Evolutionary conservation across 30 jellyfish, hydroid and myxozoan species (phyloP).

Genomic region (Hydra vulgaris): DNA sequence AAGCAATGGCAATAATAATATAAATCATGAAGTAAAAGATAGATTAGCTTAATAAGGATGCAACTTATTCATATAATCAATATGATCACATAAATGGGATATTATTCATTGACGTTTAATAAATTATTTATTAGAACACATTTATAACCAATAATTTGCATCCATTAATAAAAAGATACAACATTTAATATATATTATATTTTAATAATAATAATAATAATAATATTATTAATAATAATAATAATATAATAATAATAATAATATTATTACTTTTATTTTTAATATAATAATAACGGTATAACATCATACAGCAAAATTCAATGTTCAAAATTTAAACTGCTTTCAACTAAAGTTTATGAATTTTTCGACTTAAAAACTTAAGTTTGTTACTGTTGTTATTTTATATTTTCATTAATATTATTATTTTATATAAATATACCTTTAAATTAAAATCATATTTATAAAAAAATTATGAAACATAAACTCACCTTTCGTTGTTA

Average conservation of each 20-base stretch:
- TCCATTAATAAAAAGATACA: neutral
- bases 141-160: neutral
- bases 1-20: neutral
- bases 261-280: neutral
- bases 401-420: neutral
- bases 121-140: neutral
- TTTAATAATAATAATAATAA: no score
- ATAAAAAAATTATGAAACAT: neutral
- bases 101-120: neutral
- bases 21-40: neutral
- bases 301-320: neutral
- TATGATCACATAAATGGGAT: neutral
- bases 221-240: no score
- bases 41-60: neutral
- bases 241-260: no score
- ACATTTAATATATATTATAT: neutral
- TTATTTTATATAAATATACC: neutral
- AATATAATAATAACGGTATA: neutral
- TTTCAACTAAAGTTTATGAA: neutral
- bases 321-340: no score
- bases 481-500: neutral
- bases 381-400: neutral
- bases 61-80: neutral
- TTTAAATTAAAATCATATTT: neutral
- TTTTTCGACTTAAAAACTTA: neutral